These are phyloP conservation scores for Toxonevra muliebris DNA, from an alignment of 2,888 invertebrate genomes.

Conservation along the genomic window DNA sequence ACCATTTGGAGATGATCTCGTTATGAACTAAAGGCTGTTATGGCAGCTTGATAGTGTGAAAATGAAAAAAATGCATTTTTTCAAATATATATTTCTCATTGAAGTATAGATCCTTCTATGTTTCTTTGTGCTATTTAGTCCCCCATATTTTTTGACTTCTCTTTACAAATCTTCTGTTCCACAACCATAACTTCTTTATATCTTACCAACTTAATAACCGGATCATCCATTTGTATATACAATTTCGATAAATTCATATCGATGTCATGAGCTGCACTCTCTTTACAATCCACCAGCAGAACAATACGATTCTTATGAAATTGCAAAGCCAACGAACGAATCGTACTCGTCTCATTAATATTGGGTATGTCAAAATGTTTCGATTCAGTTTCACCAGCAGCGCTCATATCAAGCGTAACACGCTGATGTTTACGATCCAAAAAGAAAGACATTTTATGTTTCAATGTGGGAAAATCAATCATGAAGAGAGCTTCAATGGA, in stretches of 20 bases:
- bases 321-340: constrained; percentile 62
- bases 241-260: constrained; percentile 62
- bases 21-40: too few species aligned
- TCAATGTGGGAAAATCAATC: constrained; percentile 64
- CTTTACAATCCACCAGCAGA: constrained; percentile 62
- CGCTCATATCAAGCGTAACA: constrained; percentile 62
- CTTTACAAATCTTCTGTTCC: too few species aligned
- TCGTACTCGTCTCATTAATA: constrained; percentile 64
- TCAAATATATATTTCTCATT: too few species aligned
- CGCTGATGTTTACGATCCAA: constrained; percentile 64
- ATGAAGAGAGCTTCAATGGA: constrained; percentile 65
- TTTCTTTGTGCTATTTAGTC: too few species aligned
- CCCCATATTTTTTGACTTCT: too few species aligned
- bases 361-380: constrained; percentile 63
- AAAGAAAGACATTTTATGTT: constrained; percentile 65
- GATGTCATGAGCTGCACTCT: constrained; percentile 60
- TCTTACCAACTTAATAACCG: constrained; percentile 63
- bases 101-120: too few species aligned
- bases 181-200: too few species aligned
- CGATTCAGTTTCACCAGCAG: constrained; percentile 60
- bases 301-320: constrained; percentile 62
- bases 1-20: too few species aligned
- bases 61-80: too few species aligned
- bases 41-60: too few species aligned
- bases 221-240: constrained; percentile 65